Evolutionary conservation across 2,888 invertebrate genomes (phyloP).

Genomic region (Scelioninae gen. 1): DNA sequence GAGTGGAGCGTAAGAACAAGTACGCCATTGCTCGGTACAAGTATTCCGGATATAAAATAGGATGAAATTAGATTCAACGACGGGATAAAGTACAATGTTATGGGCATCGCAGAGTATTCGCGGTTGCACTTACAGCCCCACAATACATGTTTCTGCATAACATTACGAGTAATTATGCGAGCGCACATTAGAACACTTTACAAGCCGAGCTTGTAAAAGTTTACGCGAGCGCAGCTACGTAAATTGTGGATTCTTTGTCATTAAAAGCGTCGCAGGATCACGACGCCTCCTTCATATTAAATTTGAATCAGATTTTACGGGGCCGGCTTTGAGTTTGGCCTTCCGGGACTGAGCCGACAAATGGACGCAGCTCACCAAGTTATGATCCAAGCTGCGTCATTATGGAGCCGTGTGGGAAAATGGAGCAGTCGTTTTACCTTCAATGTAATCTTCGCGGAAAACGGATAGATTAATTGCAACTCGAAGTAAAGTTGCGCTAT

Average conservation of each 20-base stretch:
- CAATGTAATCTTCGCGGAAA: too few species aligned
- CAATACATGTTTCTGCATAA: slow-evolving; percentile 59
- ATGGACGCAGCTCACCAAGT: slow-evolving; percentile 24
- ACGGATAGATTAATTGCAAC: too few species aligned
- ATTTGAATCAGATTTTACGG: slow-evolving; percentile 47
- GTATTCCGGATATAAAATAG: too few species aligned
- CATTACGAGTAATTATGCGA: slow-evolving; percentile 61
- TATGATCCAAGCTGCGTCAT: slow-evolving; percentile 38
- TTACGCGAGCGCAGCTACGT: slow-evolving; percentile 31
- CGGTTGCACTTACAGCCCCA: slow-evolving; percentile 34
- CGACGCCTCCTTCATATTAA: slow-evolving; percentile 30
- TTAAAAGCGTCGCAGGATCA: slow-evolving; percentile 37
- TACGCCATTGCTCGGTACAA: too few species aligned
- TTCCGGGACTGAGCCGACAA: slow-evolving; percentile 44
- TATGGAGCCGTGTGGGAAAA: too few species aligned
- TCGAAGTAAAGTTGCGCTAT: too few species aligned
- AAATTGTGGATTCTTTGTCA: slow-evolving; percentile 47
- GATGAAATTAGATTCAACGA: slow-evolving; percentile 53
- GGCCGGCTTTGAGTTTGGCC: not conserved
- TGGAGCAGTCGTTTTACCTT: too few species aligned
- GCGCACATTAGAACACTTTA: slow-evolving; percentile 44
- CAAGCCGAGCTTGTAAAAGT: slow-evolving; percentile 31
- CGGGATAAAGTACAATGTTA: slow-evolving; percentile 51
- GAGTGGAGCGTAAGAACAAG: too few species aligned
- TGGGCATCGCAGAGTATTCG: slow-evolving; percentile 26